Conservation (phyloP, 2,888 invertebrate genomes). For the Callyntrura sp. region DNA sequence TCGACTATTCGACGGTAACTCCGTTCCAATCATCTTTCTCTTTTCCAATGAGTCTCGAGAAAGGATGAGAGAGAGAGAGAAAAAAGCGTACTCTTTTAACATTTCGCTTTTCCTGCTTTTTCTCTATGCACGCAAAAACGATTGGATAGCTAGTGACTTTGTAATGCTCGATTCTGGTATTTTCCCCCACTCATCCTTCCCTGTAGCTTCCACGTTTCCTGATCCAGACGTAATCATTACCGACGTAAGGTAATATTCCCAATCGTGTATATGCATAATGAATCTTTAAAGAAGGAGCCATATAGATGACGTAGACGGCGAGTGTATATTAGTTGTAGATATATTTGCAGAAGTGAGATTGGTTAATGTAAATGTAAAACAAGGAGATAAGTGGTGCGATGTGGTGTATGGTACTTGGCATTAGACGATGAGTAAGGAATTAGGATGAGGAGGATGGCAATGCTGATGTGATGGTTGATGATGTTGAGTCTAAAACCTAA, state of each 20-base stretch:
- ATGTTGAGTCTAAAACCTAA: conserved; percentile 47
- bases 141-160: not conserved
- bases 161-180: not conserved
- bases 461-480: conserved; percentile 44
- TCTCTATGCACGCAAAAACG: not conserved
- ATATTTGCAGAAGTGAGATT: not conserved
- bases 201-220: conserved; percentile 21
- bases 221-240: conserved; percentile 61
- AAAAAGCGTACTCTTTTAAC: too few species aligned
- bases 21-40: conserved; percentile 61
- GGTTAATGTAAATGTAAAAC: not conserved
- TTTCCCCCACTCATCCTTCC: too few species aligned
- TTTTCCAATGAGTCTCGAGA: conserved; percentile 20
- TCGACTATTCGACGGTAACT: conserved; percentile 55
- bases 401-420: too few species aligned
- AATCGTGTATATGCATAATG: not conserved
- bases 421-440: not conserved
- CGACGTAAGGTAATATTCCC: conserved; percentile 3
- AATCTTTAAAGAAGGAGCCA: too few species aligned
- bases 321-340: too few species aligned
- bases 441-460: conserved; percentile 3
- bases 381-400: conserved; percentile 31
- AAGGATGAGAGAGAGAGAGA: too few species aligned
- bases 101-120: too few species aligned
- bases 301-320: not conserved